Base-by-base conservation (phyloP, 2,113 vertebrate genomes). In the Laticauda laticaudata region DNA sequence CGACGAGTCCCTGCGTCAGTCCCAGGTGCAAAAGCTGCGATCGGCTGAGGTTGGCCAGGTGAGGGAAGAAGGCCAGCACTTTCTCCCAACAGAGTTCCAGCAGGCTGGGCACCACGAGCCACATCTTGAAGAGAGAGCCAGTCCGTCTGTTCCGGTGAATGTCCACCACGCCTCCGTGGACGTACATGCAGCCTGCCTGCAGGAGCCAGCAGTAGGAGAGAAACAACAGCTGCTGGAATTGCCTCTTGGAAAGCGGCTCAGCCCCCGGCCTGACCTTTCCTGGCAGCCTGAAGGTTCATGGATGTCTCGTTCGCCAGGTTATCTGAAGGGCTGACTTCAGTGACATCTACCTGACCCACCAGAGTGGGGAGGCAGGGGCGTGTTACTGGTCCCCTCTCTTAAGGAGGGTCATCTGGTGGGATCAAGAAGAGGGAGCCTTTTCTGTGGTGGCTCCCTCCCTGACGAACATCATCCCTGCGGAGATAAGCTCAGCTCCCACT, bases 181-280 rank as follows among this genome's bases (percentile, higher is more conserved):
- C 98, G 56, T 99, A 99, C 99, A 99, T 99, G 95, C 99, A 99
- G 96, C 99, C 99, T 0, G 99, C 98, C 99, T 99, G 39, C 1
- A 54, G 89, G 93, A 93, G 89, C 1, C 48, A 90, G 23, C 45
- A 29, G 59, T 1, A 26, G 26, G 1, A 1, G 56, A 26, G 48
- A 51, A 51, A 51, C 7, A 51, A 51, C 48, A 51, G 48, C 8
- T 7, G 48, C 8, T 11, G 18, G 5, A 7, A 34, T n/a, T 34
- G n/a, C 12, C 15, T 18, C 69, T 39, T 5, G 69, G 5, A 39
- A 81, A 48, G 11, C 10, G 45, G 15, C 45, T 14, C 18, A 81
- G n/a, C 1, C 18, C 15, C n/a, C 2, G 7, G n/a, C 69, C 69
- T 20, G 64, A 5, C 29, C 14, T 7, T 14, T 34, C 18, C 64